phyloP scores from a whole-genome alignment of 2,113 vertebrate genomes.

The Hippocampus zosterae region DNA sequence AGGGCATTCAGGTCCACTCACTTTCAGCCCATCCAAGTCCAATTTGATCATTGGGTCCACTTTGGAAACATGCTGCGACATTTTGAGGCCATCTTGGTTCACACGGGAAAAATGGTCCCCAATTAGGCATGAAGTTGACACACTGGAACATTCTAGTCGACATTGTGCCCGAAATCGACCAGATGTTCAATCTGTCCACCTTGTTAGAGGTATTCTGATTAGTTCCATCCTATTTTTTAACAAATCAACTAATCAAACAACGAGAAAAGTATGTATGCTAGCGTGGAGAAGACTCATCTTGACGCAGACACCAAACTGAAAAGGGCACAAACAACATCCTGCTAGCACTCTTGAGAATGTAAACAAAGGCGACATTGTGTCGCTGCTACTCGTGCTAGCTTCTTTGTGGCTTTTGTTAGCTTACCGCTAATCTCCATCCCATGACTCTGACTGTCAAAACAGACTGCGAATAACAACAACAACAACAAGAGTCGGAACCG shows the following conservation, averaged over 20 bases:
- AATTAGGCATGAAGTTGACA: too few species aligned
- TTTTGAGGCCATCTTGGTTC: too few species aligned
- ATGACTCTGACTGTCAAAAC: constrained; percentile 56
- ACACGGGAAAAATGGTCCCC: too few species aligned
- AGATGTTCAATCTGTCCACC: too few species aligned
- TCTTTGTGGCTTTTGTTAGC: constrained; percentile 51
- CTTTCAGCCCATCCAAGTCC: too few species aligned
- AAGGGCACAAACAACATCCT: background rate
- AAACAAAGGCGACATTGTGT: constrained; percentile 35
- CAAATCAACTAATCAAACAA: background rate
- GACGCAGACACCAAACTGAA: background rate
- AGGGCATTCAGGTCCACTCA: too few species aligned
- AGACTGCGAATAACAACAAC: constrained; percentile 2
- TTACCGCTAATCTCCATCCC: constrained; percentile 41
- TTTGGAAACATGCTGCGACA: too few species aligned
- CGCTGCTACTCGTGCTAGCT: constrained; percentile 21
- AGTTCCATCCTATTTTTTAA: too few species aligned
- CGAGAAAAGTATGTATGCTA: background rate
- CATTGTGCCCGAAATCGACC: too few species aligned
- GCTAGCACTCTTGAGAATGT: constrained; percentile 6
- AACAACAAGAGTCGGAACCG: background rate
- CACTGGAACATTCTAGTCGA: background rate
- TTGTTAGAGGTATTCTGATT: too few species aligned
- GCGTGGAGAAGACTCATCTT: background rate
- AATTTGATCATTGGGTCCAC: too few species aligned